phyloP scores from a whole-genome alignment of 2,888 invertebrate species.

The Cremastinae sp. region DNA sequence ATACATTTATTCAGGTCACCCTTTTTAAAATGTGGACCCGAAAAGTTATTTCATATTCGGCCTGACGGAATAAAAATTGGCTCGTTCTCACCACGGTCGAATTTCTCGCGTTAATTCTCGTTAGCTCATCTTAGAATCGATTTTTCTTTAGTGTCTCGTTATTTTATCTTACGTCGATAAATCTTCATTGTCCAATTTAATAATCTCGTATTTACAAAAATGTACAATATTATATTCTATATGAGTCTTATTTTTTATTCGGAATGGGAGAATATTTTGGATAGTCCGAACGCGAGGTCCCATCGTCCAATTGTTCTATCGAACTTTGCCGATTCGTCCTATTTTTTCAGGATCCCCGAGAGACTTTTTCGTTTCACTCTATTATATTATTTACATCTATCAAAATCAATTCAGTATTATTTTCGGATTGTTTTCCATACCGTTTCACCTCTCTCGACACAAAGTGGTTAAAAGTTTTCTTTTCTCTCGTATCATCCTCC shows the following conservation, averaged over 20 bases:
- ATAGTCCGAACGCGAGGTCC: constrained; percentile 53
- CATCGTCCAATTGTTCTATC: constrained; percentile 37
- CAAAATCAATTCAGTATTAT: constrained; percentile 41
- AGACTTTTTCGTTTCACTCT: constrained; percentile 15
- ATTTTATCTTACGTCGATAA: constrained; percentile 7
- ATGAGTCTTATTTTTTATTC: constrained; percentile 32
- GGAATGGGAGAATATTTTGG: constrained; percentile 8
- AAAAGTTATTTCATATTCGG: neutral
- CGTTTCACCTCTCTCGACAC: constrained; percentile 17
- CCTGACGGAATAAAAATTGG: neutral
- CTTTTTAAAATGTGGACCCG: no score
- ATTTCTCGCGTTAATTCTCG: constrained; percentile 18
- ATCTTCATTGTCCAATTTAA: constrained; percentile 48
- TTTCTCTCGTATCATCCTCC: constrained; percentile 4
- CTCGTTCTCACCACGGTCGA: constrained; percentile 9
- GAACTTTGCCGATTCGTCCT: constrained; percentile 13
- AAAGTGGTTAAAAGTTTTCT: constrained; percentile 14
- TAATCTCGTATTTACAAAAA: constrained; percentile 59
- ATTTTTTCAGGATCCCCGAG: constrained; percentile 39
- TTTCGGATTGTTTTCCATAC: neutral
- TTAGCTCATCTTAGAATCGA: constrained; percentile 11
- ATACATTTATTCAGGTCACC: no score
- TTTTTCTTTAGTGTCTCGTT: constrained; percentile 16
- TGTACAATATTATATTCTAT: constrained; percentile 58
- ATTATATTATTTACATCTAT: constrained; percentile 56